These are phyloP conservation scores for Leptopilina boulardi DNA, from an alignment of 1,140 invertebrate genomes.

Conservation along the genomic window DNA sequence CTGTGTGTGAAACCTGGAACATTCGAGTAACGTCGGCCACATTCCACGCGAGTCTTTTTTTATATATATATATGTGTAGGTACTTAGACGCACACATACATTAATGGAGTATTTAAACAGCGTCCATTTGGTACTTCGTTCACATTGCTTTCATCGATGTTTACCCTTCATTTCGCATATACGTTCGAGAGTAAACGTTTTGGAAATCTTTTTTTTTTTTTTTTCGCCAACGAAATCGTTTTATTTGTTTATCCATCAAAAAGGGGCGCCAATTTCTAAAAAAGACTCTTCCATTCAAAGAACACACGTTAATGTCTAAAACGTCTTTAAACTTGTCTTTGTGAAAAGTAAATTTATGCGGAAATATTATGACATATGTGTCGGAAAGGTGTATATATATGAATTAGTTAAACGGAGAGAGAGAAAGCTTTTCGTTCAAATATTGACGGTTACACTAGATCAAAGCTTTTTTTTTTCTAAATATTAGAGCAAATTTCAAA, in stretches of 20 bases:
- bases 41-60: not conserved
- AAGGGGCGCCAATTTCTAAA: slow-evolving; percentile 19
- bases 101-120: slow-evolving; percentile 44
- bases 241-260: slow-evolving; percentile 26
- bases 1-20: not conserved
- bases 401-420: not conserved
- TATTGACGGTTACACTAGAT: not conserved
- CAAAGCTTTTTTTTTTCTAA: too few relatives aligned
- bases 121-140: slow-evolving; percentile 63
- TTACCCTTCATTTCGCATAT: slow-evolving; percentile 67
- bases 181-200: slow-evolving; percentile 66
- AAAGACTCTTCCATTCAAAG: not conserved
- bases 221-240: not conserved
- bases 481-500: too few relatives aligned
- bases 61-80: not conserved
- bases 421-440: not conserved
- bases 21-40: slow-evolving; percentile 12
- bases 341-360: not conserved
- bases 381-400: not conserved
- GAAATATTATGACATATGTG: not conserved
- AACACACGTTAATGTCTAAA: not conserved
- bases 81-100: slow-evolving; percentile 23
- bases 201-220: slow-evolving; percentile 40
- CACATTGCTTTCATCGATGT: slow-evolving; percentile 67
- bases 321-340: not conserved